phyloP scores from a whole-genome alignment of 92 coral and sea anemone species.

The Zoanthus sociatus region DNA sequence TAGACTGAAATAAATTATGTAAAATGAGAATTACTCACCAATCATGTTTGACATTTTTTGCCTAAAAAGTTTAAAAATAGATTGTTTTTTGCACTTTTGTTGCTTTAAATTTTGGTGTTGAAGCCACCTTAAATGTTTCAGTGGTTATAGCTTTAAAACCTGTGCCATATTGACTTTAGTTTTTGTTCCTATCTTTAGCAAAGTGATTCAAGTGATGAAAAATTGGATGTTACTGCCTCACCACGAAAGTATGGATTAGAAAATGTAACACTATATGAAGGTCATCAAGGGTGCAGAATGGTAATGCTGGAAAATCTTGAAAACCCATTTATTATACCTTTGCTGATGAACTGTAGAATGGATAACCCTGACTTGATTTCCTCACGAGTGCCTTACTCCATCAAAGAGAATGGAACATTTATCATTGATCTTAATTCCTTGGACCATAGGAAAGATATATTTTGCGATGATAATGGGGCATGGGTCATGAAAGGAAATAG shows the following conservation, averaged over 20 bases:
- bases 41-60: neutral
- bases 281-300: conserved; percentile 16
- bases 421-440: conserved; percentile 47
- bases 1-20: neutral
- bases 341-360: conserved; percentile 28
- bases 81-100: neutral
- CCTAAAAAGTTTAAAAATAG: neutral
- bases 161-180: conserved; percentile 39
- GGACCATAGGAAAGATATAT: conserved; percentile 51
- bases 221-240: conserved; percentile 15
- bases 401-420: neutral
- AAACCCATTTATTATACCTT: conserved; percentile 7
- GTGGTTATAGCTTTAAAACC: neutral
- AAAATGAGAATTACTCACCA: neutral
- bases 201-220: conserved; percentile 40
- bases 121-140: neutral
- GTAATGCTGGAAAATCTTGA: conserved; percentile 19
- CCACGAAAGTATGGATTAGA: neutral
- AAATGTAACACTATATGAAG: conserved; percentile 6
- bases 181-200: conserved; percentile 35
- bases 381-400: conserved; percentile 14
- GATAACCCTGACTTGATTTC: conserved; percentile 61
- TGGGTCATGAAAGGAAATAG: conserved; percentile 52
- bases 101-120: neutral
- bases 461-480: conserved; percentile 61